Evolutionary conservation across 2,113 vertebrate genomes (phyloP).

Genomic region (Elgaria multicarinata): DNA sequence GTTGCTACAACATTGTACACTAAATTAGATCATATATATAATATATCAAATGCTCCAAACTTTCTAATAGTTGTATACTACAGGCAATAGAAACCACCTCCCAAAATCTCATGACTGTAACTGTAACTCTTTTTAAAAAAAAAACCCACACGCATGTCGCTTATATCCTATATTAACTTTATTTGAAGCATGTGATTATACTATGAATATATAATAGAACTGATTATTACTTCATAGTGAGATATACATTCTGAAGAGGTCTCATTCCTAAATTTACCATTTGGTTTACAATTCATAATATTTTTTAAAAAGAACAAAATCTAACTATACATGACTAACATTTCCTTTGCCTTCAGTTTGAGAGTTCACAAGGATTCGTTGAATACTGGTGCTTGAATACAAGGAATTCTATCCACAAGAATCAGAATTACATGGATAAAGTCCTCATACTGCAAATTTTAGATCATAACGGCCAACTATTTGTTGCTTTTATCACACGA

Average conservation of each 20-base stretch:
- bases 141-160: neutral
- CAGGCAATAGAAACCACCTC: neutral
- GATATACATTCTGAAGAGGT: slow-evolving; percentile 19
- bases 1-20: neutral
- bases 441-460: neutral
- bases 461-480: neutral
- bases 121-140: neutral
- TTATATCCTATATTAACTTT: neutral
- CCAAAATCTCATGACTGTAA: neutral
- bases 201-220: neutral
- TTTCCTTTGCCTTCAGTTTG: neutral
- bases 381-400: neutral
- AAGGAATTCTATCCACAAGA: neutral
- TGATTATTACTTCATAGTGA: neutral
- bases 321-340: neutral
- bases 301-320: neutral
- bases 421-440: neutral
- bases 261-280: neutral
- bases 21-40: neutral
- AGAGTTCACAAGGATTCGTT: neutral
- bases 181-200: fast-evolving
- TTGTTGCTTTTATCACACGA: neutral
- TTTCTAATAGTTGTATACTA: too few relatives aligned
- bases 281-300: neutral
- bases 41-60: neutral